phyloP scores from a whole-genome alignment of 2,113 vertebrate genomes.

The Tor tambroides region DNA sequence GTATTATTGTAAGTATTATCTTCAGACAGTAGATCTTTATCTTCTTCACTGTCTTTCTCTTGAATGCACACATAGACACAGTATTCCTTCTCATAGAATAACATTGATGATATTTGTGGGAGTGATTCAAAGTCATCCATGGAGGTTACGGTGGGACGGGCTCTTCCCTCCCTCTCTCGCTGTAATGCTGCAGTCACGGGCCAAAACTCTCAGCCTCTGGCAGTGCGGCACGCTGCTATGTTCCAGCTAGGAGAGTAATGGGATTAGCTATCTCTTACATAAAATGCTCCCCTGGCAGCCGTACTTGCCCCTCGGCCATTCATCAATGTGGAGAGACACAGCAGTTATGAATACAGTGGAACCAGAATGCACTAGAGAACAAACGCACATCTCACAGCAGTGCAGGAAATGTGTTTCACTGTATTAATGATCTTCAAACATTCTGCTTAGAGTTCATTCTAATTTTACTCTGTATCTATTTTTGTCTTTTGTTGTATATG shows the following conservation, averaged over 20 bases:
- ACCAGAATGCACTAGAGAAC: background rate
- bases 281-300: conserved; percentile 38
- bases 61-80: background rate
- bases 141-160: background rate
- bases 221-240: background rate
- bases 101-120: background rate
- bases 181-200: background rate
- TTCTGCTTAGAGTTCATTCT: background rate
- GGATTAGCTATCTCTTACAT: conserved; percentile 54
- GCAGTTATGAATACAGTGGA: conserved; percentile 18
- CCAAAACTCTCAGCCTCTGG: conserved; percentile 1
- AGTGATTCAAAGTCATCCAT: conserved; percentile 19
- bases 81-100: background rate
- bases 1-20: background rate
- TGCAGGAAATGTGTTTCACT: background rate
- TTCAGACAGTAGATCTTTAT: background rate
- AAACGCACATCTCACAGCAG: background rate
- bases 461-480: background rate
- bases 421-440: background rate
- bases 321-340: conserved; percentile 12
- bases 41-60: background rate
- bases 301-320: background rate
- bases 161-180: background rate
- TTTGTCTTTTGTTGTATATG: too few species aligned
- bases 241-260: conserved; percentile 42